Base-by-base conservation (phyloP, 2,888 invertebrate species). In the Drosophila cracens region DNA sequence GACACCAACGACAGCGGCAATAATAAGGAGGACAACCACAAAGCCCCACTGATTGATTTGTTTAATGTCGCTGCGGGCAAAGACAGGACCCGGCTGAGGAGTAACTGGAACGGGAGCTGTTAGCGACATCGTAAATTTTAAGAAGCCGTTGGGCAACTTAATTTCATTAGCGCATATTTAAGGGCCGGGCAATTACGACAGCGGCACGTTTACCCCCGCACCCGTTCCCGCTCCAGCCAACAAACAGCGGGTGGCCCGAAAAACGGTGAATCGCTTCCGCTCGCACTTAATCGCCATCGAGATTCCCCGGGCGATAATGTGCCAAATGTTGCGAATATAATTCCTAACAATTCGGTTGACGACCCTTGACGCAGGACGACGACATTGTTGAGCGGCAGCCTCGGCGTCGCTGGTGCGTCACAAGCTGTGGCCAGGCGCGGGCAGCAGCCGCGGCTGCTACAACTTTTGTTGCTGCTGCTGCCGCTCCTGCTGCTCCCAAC, bases 11-110 rank as follows among this genome's bases (percentile, higher is more conserved):
- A 64, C 56, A 38, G 27, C 43, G 25, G 21, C 16, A 57, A 43
- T 31, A 46, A 31, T 21, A 46, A 18, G 16, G 4, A 25, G 54
- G 70, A 84, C 70, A 70, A 74, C 81, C 81, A 64, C 88, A 86
- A 84, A 86, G 79, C 73, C 70, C 62, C 75, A 76, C 89, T 89
- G 87, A 88, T 88, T 88, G 90, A 88, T 88, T 88, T 87, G 90
- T 89, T 88, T 86, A 86, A 83, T 86, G 87, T 80, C 76, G 69
- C 82, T 68, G 70, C 74, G 74, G 82, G 77, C 62, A 66, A 31
- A 57, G n/a, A 62, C 59, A 34, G 31, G 74, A 63, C 18, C 34
- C 11, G 54, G 52, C 46, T 46, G 25, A 57, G 56, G 7, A 25
- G 36, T 6, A 49, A 31, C 46, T 49, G 60, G 56, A 60, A 60